These are phyloP conservation scores for Pelecanoides urinatrix DNA, from an alignment of 2,113 vertebrate genomes.

Conservation along the genomic window DNA sequence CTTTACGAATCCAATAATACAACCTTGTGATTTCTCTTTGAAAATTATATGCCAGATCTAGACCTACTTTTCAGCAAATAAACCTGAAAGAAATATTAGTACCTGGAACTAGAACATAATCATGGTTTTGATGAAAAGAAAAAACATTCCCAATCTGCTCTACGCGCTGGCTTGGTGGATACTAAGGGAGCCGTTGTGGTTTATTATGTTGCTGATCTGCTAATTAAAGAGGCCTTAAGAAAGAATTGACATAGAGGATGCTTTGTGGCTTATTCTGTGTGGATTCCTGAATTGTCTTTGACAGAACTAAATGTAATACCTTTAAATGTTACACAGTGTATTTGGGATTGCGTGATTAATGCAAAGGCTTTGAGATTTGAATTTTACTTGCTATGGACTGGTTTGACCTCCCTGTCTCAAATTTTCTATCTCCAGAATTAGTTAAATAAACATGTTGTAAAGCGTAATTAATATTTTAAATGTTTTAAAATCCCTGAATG, in stretches of 20 bases:
- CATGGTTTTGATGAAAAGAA: not conserved
- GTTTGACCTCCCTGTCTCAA: not conserved
- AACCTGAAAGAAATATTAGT: not conserved
- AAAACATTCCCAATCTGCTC: not conserved
- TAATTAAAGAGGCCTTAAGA: slow-evolving; percentile 6
- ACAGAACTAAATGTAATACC: not conserved
- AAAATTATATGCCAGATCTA: not conserved
- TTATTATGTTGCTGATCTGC: not conserved
- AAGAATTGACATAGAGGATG: not conserved
- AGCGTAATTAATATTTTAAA: not conserved
- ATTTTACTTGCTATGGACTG: not conserved
- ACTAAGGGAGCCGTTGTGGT: not conserved
- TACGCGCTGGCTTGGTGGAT: not conserved
- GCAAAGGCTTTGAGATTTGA: not conserved
- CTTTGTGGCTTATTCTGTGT: not conserved
- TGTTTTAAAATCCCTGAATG: not conserved
- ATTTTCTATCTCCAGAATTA: not conserved
- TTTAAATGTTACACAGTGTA: not conserved
- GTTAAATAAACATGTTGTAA: not conserved
- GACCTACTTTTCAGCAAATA: not conserved
- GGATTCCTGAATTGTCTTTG: not conserved
- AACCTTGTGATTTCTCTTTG: not conserved
- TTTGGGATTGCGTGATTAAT: not conserved
- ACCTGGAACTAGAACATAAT: not conserved
- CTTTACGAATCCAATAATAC: not conserved